A percentile compares a stretch with the other conserved stretches of the same genome.
phyloP scores from a whole-genome alignment of 2,797 vertebrate species.

The Melanotaenia boesemani region DNA sequence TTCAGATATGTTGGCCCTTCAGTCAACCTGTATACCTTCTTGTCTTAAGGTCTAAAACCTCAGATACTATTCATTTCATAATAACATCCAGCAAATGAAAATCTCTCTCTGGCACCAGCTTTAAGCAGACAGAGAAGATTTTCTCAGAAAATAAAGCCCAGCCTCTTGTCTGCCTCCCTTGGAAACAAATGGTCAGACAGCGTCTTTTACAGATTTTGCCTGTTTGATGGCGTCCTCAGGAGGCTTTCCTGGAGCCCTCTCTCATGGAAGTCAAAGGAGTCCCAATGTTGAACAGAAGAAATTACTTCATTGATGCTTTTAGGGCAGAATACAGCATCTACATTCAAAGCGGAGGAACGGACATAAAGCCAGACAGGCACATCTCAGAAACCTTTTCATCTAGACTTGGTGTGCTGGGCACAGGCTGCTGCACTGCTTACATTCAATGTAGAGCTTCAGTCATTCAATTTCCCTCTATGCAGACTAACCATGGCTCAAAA shows the following conservation, averaged over 20 bases:
- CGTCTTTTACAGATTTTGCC: background rate
- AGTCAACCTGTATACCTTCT: too few species aligned
- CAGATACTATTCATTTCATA: too few species aligned
- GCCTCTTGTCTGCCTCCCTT: background rate
- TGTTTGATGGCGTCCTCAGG: background rate
- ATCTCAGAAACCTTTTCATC: slow-evolving; percentile 19
- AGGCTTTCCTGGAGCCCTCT: slow-evolving; percentile 6
- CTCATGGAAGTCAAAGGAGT: slow-evolving; percentile 29
- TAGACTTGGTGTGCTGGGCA: slow-evolving; percentile 6
- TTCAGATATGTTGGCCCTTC: too few species aligned
- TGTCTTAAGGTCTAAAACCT: too few species aligned
- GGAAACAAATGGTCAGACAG: slow-evolving; percentile 29
- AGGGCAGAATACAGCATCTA: background rate
- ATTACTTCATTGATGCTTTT: background rate
- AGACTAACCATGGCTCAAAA: background rate
- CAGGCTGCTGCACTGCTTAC: slow-evolving; percentile 5
- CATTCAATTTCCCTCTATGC: background rate
- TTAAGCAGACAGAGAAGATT: background rate
- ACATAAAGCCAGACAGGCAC: background rate
- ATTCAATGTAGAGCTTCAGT: background rate
- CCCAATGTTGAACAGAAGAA: background rate
- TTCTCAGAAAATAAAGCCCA: background rate
- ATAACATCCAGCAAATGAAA: too few species aligned
- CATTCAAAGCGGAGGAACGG: background rate
- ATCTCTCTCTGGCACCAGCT: background rate